These are phyloP conservation scores for Halcyon badia DNA, from an alignment of 2,797 vertebrate species.

Conservation along the genomic window DNA sequence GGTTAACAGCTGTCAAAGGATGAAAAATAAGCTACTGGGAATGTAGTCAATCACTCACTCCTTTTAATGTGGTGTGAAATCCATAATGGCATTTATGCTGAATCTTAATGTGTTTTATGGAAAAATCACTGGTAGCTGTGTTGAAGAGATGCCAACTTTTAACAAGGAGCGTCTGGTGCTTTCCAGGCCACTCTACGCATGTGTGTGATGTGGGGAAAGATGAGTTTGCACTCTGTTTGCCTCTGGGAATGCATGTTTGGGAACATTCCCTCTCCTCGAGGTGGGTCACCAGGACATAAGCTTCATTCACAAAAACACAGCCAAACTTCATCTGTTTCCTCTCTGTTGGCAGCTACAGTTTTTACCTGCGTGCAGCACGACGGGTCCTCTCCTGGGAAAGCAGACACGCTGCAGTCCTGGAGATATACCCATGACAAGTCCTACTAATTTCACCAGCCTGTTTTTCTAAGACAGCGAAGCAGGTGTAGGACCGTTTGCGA, in stretches of 20 bases:
- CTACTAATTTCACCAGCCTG: neutral
- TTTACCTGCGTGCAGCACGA: rapidly evolving
- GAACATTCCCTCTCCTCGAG: neutral
- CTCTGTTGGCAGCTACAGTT: rapidly evolving
- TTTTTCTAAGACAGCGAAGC: neutral
- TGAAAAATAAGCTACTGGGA: constrained; percentile 72
- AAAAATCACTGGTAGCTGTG: constrained; percentile 68
- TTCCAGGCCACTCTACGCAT: neutral
- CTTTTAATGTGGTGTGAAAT: constrained; percentile 75
- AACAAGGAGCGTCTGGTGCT: constrained; percentile 59
- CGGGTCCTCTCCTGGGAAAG: neutral
- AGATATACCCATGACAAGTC: neutral
- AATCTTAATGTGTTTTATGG: constrained; percentile 66
- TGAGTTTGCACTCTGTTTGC: constrained; percentile 7
- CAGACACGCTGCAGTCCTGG: rapidly evolving
- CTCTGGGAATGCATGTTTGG: constrained; percentile 13
- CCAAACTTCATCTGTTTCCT: rapidly evolving
- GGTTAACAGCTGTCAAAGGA: constrained; percentile 73
- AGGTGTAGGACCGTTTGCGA: rapidly evolving
- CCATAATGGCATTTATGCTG: constrained; percentile 67
- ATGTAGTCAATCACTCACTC: constrained; percentile 64
- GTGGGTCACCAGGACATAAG: neutral
- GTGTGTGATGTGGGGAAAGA: neutral
- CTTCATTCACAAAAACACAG: neutral
- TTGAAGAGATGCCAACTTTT: constrained; percentile 63